Conservation (phyloP, 2,888 invertebrate species). For the Tipula vernalis region DNA sequence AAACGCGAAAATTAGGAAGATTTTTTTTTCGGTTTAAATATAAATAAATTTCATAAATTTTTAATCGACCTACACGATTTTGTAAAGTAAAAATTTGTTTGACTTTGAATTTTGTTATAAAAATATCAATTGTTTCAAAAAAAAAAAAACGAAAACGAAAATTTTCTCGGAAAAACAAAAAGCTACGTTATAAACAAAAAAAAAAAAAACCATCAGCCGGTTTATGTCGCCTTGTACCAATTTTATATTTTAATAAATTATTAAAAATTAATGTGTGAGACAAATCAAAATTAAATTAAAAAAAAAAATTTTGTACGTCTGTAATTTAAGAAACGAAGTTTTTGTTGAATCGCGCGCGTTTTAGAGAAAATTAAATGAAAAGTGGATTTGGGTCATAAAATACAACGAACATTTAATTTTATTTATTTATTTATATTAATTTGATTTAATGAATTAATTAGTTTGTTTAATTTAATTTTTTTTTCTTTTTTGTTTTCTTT, state of each 20-base stretch:
- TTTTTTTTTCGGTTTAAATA: not conserved
- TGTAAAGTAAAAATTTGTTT: not conserved
- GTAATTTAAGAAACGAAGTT: not conserved
- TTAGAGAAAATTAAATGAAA: not conserved
- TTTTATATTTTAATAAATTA: not conserved
- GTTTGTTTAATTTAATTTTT: not conserved
- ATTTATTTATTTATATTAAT: conserved; percentile 4
- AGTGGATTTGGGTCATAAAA: not conserved
- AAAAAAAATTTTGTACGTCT: not conserved
- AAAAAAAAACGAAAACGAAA: not conserved
- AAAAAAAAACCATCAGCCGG: not conserved
- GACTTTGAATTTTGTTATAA: not conserved
- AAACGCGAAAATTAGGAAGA: not conserved
- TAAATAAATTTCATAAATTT: not conserved
- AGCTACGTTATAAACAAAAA: not conserved
- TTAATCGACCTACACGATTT: not conserved
- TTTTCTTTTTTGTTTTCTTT: too few relatives aligned
- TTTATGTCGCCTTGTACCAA: not conserved
- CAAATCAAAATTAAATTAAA: not conserved
- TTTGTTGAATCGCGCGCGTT: not conserved
- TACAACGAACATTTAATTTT: not conserved
- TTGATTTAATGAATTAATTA: not conserved
- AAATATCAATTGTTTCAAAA: not conserved
- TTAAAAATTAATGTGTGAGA: not conserved
- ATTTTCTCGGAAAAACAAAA: not conserved